A percentile compares a stretch with the other conserved stretches of the same genome.
These are phyloP conservation scores for Urocynchramus pylzowi DNA, from an alignment of 2,113 vertebrate species.

Conservation along the genomic window DNA sequence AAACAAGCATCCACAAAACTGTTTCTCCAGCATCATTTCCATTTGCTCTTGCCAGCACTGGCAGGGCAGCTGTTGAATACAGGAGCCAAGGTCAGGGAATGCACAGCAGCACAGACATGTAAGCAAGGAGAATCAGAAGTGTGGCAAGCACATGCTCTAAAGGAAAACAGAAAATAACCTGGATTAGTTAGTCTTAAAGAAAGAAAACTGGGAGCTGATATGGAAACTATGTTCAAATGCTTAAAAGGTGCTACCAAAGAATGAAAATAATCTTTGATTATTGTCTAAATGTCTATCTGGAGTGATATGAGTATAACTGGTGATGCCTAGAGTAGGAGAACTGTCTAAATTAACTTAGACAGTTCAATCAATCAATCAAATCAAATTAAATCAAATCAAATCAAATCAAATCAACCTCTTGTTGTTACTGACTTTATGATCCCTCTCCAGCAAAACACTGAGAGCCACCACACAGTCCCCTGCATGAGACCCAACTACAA, in stretches of 20 bases:
- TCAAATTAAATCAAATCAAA: no score
- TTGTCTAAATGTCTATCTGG: not conserved
- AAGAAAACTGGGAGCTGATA: not conserved
- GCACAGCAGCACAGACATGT: not conserved
- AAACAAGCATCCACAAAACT: not conserved
- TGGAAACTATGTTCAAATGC: not conserved
- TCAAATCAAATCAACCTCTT: not conserved
- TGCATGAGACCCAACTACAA: not conserved
- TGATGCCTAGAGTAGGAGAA: not conserved
- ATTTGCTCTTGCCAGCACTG: not conserved
- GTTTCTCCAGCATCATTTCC: not conserved
- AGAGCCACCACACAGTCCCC: not conserved
- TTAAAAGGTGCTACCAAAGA: not conserved
- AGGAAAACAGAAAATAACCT: not conserved
- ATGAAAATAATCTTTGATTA: not conserved
- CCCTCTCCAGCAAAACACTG: not conserved
- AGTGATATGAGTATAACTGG: accelerated
- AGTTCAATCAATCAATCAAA: no score
- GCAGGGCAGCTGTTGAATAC: not conserved
- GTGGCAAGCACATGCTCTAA: not conserved
- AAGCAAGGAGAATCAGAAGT: not conserved
- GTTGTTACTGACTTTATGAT: not conserved
- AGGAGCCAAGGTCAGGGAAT: not conserved
- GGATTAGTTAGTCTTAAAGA: not conserved
- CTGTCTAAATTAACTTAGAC: not conserved